phyloP scores from a whole-genome alignment of 2,113 vertebrate genomes.

The Lipotes vexillifer region DNA sequence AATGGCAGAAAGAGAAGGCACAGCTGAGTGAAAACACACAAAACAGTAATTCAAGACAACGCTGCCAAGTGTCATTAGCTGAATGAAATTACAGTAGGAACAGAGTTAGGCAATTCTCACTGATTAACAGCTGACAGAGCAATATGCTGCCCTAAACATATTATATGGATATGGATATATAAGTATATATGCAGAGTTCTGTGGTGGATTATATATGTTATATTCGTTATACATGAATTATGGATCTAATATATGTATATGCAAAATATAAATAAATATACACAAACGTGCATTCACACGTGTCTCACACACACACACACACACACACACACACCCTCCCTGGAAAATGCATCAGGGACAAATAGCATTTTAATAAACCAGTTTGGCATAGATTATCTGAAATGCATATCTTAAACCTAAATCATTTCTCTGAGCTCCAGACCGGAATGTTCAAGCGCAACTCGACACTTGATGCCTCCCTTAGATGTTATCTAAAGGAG shows the following conservation, averaged over 20 bases:
- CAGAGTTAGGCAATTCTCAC: not conserved
- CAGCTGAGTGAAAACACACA: not conserved
- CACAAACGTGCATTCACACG: not conserved
- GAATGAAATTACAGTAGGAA: not conserved
- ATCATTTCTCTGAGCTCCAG: not conserved
- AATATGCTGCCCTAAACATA: not conserved
- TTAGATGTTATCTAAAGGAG: not conserved
- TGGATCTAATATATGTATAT: not conserved
- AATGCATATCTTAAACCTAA: not conserved
- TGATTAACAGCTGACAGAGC: not conserved
- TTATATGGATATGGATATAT: not conserved
- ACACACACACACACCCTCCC: not conserved
- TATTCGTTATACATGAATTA: not conserved
- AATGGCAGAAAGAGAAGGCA: not conserved
- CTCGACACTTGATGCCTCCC: not conserved
- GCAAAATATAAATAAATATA: not conserved
- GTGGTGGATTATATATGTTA: not conserved
- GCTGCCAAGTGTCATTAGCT: not conserved
- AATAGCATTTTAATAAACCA: not conserved
- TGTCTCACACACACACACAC: not conserved
- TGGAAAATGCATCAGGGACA: not conserved
- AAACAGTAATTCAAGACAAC: not conserved
- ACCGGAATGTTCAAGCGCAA: not conserved
- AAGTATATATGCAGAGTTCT: not conserved
- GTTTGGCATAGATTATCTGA: not conserved